Evolutionary conservation across 2,113 vertebrate species (phyloP).

Genomic region (Corvus hawaiiensis): DNA sequence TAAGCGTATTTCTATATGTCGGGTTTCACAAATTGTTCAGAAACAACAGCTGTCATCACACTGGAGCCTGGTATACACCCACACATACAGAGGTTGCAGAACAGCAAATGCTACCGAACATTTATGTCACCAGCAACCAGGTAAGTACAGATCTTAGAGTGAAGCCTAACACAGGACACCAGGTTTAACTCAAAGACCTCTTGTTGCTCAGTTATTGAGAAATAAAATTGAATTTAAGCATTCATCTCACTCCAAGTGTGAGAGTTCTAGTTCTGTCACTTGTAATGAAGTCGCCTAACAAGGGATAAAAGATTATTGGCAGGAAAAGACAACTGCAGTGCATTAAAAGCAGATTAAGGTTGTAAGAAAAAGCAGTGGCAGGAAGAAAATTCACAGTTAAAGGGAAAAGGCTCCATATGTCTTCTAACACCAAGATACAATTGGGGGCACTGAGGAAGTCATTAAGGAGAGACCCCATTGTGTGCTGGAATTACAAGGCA

Average conservation of each 20-base stretch:
- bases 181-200: not conserved
- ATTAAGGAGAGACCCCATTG: slow-evolving; percentile 69
- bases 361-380: slow-evolving; percentile 64
- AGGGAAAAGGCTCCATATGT: slow-evolving; percentile 65
- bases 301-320: slow-evolving; percentile 73
- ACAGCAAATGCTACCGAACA: not conserved
- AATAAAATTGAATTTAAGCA: not conserved
- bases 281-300: slow-evolving; percentile 64
- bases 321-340: slow-evolving; percentile 60
- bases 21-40: not conserved
- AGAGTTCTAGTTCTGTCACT: slow-evolving; percentile 31
- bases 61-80: not conserved
- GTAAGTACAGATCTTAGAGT: not conserved
- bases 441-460: slow-evolving; percentile 53
- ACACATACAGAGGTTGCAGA: not conserved
- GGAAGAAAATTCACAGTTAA: slow-evolving; percentile 61
- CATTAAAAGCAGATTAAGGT: slow-evolving; percentile 79
- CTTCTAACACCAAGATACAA: slow-evolving; percentile 23
- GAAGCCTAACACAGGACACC: not conserved
- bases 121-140: not conserved
- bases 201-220: not conserved
- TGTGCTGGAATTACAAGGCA: slow-evolving; percentile 63
- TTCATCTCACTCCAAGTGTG: not conserved
- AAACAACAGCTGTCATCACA: not conserved
- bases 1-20: rapidly evolving